Percentiles rank a stretch among this genome's conserved stretches.
Evolutionary conservation across 2,113 vertebrate species (phyloP).

Genomic region (Megaleporinus macrocephalus): DNA sequence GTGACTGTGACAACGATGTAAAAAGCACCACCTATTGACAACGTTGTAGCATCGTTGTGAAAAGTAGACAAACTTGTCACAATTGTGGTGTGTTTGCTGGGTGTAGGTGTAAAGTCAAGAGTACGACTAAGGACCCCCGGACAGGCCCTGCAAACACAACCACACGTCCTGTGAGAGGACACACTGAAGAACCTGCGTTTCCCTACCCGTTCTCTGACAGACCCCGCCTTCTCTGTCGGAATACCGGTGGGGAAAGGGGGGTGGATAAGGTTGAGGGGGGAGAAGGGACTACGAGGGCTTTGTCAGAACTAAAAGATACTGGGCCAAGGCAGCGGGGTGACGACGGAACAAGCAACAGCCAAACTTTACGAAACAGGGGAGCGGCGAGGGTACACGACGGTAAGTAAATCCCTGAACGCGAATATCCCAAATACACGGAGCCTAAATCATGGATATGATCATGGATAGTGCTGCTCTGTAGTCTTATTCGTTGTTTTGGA

Average conservation of each 20-base stretch:
- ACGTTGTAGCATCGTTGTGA: no score
- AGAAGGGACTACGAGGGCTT: not conserved
- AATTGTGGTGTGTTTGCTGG: no score
- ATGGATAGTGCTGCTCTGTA: no score
- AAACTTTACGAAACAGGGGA: constrained; percentile 3
- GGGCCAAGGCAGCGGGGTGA: not conserved
- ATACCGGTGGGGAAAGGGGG: not conserved
- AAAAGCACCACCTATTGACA: no score
- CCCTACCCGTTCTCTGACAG: not conserved
- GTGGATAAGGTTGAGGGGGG: not conserved
- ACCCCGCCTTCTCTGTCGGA: not conserved
- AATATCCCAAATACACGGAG: not conserved
- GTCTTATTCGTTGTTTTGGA: no score
- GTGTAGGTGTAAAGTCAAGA: no score
- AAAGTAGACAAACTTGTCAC: no score
- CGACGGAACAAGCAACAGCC: not conserved
- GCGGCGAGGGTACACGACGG: not conserved
- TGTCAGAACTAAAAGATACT: not conserved
- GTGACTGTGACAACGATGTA: no score
- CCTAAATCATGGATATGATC: not conserved
- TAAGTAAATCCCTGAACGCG: not conserved
- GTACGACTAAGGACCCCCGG: no score
- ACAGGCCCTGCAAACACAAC: no score
- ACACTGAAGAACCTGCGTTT: not conserved
- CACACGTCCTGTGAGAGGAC: no score